A percentile compares a stretch with the other conserved stretches of the same genome.
Evolutionary conservation across 2,888 invertebrate genomes (phyloP).

Genomic region (Acronicta leporina): DNA sequence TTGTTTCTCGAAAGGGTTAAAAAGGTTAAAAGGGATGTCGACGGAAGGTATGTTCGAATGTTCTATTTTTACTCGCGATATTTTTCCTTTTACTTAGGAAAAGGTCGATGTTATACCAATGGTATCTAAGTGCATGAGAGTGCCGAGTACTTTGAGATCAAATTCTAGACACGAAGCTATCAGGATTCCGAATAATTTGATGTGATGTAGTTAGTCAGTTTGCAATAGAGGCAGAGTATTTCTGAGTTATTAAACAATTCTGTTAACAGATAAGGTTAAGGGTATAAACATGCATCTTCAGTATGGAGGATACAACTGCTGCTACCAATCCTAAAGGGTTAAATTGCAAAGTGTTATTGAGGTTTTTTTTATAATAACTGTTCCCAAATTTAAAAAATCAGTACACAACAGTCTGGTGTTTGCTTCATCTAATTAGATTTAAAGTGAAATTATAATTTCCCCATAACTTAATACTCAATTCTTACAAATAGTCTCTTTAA

Average conservation of each 20-base stretch:
- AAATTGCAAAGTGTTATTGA: too few relatives aligned
- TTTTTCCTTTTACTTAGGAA: slow-evolving; percentile 38
- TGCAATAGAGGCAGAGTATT: slow-evolving; percentile 20
- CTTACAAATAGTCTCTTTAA: too few relatives aligned
- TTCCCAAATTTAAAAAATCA: too few relatives aligned
- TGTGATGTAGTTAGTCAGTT: slow-evolving; percentile 33
- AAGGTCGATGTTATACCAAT: slow-evolving; percentile 22
- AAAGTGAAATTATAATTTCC: too few relatives aligned
- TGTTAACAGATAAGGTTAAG: too few relatives aligned
- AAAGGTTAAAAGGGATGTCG: slow-evolving; percentile 34
- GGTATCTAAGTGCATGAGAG: slow-evolving; percentile 1
- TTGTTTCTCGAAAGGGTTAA: slow-evolving; percentile 20
- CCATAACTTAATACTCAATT: too few relatives aligned
- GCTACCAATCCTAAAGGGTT: too few relatives aligned
- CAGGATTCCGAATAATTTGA: slow-evolving; percentile 24
- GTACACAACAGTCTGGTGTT: too few relatives aligned
- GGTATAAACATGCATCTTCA: too few relatives aligned
- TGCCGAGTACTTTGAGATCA: background rate
- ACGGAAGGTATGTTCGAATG: slow-evolving; percentile 25
- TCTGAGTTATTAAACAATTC: background rate
- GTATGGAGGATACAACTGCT: too few relatives aligned
- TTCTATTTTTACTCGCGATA: slow-evolving; percentile 41
- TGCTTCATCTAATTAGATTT: too few relatives aligned
- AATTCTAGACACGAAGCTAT: slow-evolving; percentile 2
- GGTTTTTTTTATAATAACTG: too few relatives aligned